These are phyloP conservation scores for Calephelis virginiensis DNA, from an alignment of 1,140 invertebrate species.

Conservation along the genomic window DNA sequence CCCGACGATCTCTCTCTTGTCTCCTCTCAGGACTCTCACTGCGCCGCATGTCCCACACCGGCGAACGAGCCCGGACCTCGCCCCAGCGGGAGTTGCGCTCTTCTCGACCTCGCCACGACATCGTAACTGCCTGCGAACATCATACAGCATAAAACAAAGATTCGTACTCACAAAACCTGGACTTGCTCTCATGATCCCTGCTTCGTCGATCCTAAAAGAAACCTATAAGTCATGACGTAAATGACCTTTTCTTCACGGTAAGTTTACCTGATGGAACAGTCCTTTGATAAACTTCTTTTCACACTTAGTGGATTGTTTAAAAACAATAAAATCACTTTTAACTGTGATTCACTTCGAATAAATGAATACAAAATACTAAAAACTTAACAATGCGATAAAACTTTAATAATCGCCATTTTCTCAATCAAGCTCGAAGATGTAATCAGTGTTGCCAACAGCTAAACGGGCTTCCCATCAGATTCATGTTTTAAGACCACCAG, in stretches of 20 bases:
- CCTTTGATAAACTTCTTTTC: slow-evolving; percentile 3
- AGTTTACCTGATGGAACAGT: slow-evolving; percentile 36
- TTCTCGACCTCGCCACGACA: slow-evolving; percentile 67
- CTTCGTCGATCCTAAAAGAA: slow-evolving; percentile 34
- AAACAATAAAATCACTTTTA: neutral
- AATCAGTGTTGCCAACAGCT: no score
- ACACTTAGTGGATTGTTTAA: neutral
- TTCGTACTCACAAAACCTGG: slow-evolving; percentile 43
- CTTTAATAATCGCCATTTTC: neutral
- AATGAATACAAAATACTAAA: neutral
- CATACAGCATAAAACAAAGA: slow-evolving; percentile 49
- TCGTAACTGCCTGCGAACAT: slow-evolving; percentile 66
- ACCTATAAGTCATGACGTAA: slow-evolving; percentile 6
- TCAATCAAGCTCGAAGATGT: neutral
- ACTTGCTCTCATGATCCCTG: slow-evolving; percentile 31
- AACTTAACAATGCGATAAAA: neutral
- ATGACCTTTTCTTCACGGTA: slow-evolving; percentile 17
- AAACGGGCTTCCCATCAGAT: no score
- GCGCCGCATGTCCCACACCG: slow-evolving; percentile 59
- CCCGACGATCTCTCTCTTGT: slow-evolving; percentile 40
- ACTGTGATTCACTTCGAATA: neutral
- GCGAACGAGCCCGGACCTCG: slow-evolving; percentile 48
- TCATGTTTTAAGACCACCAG: no score
- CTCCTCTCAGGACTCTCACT: slow-evolving; percentile 46
- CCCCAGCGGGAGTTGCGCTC: slow-evolving; percentile 56